A percentile compares a stretch with the other conserved stretches of the same genome.
phyloP scores from a whole-genome alignment of 2,113 vertebrate genomes.

The Oncorhynchus kisutch region DNA sequence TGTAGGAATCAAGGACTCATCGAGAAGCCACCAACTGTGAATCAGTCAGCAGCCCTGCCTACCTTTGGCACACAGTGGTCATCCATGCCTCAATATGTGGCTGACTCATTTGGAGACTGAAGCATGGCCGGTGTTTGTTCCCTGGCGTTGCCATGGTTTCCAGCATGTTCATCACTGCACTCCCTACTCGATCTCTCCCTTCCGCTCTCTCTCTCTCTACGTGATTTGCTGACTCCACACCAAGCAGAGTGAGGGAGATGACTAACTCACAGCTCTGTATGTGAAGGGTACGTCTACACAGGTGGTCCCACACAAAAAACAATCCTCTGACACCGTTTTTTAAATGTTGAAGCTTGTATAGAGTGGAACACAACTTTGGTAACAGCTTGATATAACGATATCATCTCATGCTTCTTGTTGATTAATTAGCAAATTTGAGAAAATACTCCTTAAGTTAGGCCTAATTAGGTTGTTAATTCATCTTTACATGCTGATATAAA shows the following conservation, averaged over 20 bases:
- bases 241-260: background rate
- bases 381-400: too few species aligned
- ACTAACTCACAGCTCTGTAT: slow-evolving; percentile 2
- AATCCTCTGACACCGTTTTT: background rate
- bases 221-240: slow-evolving; percentile 1
- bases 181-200: slow-evolving; percentile 18
- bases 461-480: too few species aligned
- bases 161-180: slow-evolving; percentile 33
- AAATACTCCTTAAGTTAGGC: too few species aligned
- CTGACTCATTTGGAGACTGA: too few species aligned
- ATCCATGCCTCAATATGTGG: background rate
- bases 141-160: slow-evolving; percentile 59
- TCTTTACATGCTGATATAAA: too few species aligned
- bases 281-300: background rate
- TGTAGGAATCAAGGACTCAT: slow-evolving; percentile 32
- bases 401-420: too few species aligned
- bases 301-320: background rate
- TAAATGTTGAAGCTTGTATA: background rate
- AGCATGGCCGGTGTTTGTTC: background rate
- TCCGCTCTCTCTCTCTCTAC: slow-evolving; percentile 7
- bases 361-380: background rate
- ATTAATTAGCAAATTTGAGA: too few species aligned
- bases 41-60: slow-evolving; percentile 27
- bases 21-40: slow-evolving; percentile 12
- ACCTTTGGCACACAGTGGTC: slow-evolving; percentile 13